Conservation (phyloP, 2,888 invertebrate species). For the Thymelicus acteon region DNA sequence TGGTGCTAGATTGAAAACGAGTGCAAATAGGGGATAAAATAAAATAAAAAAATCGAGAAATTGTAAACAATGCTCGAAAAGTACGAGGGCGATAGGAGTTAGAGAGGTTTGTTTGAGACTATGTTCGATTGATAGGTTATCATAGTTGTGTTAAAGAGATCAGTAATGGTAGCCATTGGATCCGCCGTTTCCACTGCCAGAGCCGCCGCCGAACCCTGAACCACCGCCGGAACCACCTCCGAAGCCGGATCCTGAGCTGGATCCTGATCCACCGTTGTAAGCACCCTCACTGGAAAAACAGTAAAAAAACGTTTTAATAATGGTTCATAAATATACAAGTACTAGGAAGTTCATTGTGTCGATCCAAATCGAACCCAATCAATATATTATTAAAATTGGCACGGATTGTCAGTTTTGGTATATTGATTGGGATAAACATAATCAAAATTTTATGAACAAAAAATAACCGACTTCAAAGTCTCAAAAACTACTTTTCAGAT, state of each 20-base stretch:
- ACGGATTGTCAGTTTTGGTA: no score
- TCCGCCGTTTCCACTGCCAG: conserved; percentile 46
- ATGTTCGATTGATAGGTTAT: conserved; percentile 9
- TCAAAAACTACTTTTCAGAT: no score
- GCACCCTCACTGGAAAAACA: conserved; percentile 68
- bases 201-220: conserved; percentile 47
- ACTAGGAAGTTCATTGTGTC: no score
- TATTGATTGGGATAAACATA: no score
- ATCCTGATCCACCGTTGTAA: conserved; percentile 62
- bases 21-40: conserved; percentile 19
- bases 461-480: no score
- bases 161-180: conserved; percentile 72
- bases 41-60: not conserved
- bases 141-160: conserved; percentile 54
- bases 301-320: not conserved
- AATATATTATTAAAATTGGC: no score
- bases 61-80: not conserved
- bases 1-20: conserved; percentile 27
- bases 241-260: conserved; percentile 45
- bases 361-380: no score
- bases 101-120: conserved; percentile 6
- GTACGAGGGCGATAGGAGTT: conserved; percentile 6
- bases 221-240: conserved; percentile 49
- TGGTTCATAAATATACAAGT: conserved; percentile 7
- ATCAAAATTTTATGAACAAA: no score